Evolutionary conservation across 2,797 vertebrate species (phyloP), one percentile per base, ranked within the genome.

Genomic region (Neosilurus hyrtlii): DNA sequence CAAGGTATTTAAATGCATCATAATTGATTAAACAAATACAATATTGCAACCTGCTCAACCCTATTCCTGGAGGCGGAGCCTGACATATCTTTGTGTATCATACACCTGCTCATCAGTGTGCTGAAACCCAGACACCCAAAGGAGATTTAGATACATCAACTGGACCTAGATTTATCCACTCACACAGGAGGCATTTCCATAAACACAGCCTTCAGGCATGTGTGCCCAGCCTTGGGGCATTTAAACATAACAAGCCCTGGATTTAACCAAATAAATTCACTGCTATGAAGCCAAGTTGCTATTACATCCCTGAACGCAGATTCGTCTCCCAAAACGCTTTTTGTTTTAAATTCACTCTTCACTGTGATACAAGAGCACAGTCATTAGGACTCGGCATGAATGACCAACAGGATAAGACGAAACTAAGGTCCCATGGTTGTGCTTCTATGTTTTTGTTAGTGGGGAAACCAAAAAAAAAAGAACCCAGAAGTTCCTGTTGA

Each of bases 181-280:
- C 54, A 80, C 81, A 65, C 82, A 84, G 43, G 2, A 5, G n/a
- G 22, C n/a, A 72, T 51, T 71, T 72, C 51, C 68, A 72, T 26
- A 37, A 8, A 59, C 56, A 26, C 10, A 57, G 43, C 67, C 37
- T 70, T 51, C 2, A 72, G 68, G 68, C 68, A 72, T 52, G 8
- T 72, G 68, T n/a, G 7, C 24, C 18, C 52, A 26, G 24, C 37
- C 67, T n/a, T 49, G 43, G 52, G 24, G 24, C 54, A 35, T 35
- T 74, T 11, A 24, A 24, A 52, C 70, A 72, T 49, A 72, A 51
- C 68, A 52, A 72, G 70, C n/a, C 70, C 49, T 72, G 52, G 22
- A 52, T 52, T 16, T 52, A 72, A 1, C 70, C 70, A 54, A 12
- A 73, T 51, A 73, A 5, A 56, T 20, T 30, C 51, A 74, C n/a